Evolutionary conservation across 2,797 vertebrate genomes (phyloP).

Genomic region (Chloroceryle amazona): DNA sequence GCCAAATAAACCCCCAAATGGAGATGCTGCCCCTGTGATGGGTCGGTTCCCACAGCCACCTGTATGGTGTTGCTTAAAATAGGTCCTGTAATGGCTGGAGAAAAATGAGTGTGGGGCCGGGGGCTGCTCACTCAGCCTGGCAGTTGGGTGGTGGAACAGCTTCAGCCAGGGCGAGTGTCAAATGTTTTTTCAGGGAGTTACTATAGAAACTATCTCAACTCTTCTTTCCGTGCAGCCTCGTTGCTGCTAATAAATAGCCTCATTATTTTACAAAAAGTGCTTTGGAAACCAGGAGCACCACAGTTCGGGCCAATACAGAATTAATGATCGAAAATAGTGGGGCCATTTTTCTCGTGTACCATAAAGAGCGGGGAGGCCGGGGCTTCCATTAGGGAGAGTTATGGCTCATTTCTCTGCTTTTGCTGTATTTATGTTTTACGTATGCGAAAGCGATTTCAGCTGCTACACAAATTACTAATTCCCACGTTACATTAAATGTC

Average conservation of each 20-base stretch:
- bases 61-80: accelerated
- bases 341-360: conserved; percentile 57
- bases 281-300: conserved; percentile 68
- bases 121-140: accelerated
- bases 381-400: conserved; percentile 70
- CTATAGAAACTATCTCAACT: conserved; percentile 74
- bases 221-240: conserved; percentile 40
- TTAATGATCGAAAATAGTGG: conserved; percentile 71
- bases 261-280: conserved; percentile 78
- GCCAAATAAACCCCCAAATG: neutral
- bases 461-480: conserved; percentile 59
- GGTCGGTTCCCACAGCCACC: accelerated
- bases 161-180: neutral
- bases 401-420: conserved; percentile 70
- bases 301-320: conserved; percentile 48
- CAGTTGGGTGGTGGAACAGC: neutral
- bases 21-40: accelerated
- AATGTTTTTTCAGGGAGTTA: conserved; percentile 43
- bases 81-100: neutral
- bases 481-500: conserved; percentile 45
- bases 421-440: conserved; percentile 75
- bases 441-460: conserved; percentile 64
- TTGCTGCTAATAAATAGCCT: conserved; percentile 80
- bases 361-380: conserved; percentile 14
- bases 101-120: accelerated